Percentiles rank a stretch among this genome's conserved stretches.
phyloP scores from a whole-genome alignment of 2,888 invertebrate genomes.

The Amitus sp. region DNA sequence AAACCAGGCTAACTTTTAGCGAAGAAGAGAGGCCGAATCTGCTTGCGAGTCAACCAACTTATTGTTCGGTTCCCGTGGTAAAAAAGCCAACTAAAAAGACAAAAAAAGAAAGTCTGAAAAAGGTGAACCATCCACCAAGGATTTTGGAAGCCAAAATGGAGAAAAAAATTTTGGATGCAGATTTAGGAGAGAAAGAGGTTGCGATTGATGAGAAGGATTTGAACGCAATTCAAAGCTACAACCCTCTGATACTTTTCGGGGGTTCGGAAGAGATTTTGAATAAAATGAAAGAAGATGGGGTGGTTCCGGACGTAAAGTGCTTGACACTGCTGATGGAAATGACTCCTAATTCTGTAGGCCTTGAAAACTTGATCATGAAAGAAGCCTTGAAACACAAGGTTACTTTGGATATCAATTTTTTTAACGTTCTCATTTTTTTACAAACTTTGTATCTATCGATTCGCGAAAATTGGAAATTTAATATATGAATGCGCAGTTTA shows the following conservation, averaged over 20 bases:
- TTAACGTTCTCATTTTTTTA: slow-evolving; percentile 89
- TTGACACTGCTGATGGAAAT: slow-evolving; percentile 81
- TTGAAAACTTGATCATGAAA: slow-evolving; percentile 76
- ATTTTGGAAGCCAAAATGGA: slow-evolving; percentile 3
- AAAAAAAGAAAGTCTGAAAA: slow-evolving; percentile 5
- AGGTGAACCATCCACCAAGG: not conserved
- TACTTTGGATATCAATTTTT: slow-evolving; percentile 82
- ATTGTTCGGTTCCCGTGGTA: slow-evolving; percentile 39
- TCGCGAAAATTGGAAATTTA: no score
- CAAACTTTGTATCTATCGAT: no score
- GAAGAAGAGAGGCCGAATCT: slow-evolving; percentile 72
- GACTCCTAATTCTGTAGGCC: slow-evolving; percentile 73
- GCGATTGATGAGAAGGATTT: slow-evolving; percentile 31
- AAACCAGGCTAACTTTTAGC: slow-evolving; percentile 28
- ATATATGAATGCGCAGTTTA: no score
- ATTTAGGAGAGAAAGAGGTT: not conserved
- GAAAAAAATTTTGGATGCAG: not conserved
- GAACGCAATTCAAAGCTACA: slow-evolving; percentile 63
- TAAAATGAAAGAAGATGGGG: slow-evolving; percentile 75
- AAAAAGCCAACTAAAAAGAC: slow-evolving; percentile 61
- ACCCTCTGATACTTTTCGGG: slow-evolving; percentile 81
- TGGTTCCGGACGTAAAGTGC: slow-evolving; percentile 81
- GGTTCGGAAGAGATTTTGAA: slow-evolving; percentile 80
- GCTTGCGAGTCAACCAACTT: slow-evolving; percentile 66
- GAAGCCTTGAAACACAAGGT: slow-evolving; percentile 71